A percentile compares a stretch with the other conserved stretches of the same genome.
phyloP scores from a whole-genome alignment of 2,113 vertebrate genomes.

The Leucopsar rothschildi region DNA sequence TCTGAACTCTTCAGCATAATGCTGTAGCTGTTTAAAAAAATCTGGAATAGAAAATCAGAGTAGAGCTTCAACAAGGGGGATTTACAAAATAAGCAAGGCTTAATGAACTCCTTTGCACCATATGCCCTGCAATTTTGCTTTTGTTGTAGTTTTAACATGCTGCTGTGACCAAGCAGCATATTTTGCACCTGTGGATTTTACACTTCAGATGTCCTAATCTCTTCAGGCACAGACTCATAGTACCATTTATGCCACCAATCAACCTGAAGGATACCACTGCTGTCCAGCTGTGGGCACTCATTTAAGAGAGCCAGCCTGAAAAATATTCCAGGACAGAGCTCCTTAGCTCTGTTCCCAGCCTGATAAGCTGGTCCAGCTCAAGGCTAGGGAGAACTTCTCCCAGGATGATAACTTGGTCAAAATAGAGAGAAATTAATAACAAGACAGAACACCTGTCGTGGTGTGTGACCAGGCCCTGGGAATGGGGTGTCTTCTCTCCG shows the following conservation, averaged over 20 bases:
- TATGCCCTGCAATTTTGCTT: background rate
- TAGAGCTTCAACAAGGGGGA: background rate
- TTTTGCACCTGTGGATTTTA: background rate
- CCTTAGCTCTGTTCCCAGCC: too few relatives aligned
- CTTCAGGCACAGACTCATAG: background rate
- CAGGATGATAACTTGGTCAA: too few relatives aligned
- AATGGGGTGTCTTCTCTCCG: too few relatives aligned
- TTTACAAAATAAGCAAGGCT: background rate
- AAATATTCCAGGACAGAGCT: too few relatives aligned
- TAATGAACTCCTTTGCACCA: background rate
- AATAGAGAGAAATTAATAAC: too few relatives aligned
- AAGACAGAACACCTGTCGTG: too few relatives aligned
- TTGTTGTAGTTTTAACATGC: background rate
- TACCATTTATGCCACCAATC: background rate
- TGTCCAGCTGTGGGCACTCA: background rate
- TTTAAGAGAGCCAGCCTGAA: too few relatives aligned
- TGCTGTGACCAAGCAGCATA: background rate
- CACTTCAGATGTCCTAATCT: background rate
- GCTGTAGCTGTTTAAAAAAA: constrained; percentile 84
- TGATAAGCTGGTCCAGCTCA: too few relatives aligned
- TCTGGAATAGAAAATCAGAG: constrained; percentile 68
- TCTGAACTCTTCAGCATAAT: constrained; percentile 8
- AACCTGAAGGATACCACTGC: background rate
- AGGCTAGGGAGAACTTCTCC: too few relatives aligned
- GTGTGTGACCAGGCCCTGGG: too few relatives aligned